Evolutionary conservation across 2,797 vertebrate genomes (phyloP).

Genomic region (Dromococcyx pavoninus): DNA sequence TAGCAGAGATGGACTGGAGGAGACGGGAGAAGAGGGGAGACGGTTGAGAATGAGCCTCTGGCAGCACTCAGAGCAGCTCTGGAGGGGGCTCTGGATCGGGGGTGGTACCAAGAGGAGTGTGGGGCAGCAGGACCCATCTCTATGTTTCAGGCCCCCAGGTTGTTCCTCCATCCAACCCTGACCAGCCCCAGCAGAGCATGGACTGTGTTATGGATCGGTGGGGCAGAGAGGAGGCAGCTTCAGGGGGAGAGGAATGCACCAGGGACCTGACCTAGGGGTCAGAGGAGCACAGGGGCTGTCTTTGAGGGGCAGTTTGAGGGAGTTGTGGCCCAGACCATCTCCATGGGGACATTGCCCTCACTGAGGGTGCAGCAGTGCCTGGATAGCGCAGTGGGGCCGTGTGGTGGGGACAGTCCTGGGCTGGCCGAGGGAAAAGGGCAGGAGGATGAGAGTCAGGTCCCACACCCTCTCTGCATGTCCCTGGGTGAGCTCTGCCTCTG

Average conservation of each 20-base stretch:
- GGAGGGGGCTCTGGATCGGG: not conserved
- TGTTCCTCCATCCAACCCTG: not conserved
- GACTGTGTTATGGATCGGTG: not conserved
- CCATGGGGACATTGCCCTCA: not conserved
- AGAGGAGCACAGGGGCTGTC: not conserved
- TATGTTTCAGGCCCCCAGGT: not conserved
- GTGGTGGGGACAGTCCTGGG: no score
- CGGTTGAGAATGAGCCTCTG: not conserved
- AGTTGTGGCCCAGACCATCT: not conserved
- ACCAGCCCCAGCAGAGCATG: not conserved
- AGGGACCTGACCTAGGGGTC: not conserved
- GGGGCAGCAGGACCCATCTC: not conserved
- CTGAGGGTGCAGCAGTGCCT: no score
- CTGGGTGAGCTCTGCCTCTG: not conserved
- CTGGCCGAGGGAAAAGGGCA: no score
- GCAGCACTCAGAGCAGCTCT: not conserved
- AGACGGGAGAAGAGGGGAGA: not conserved
- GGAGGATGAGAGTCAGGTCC: no score
- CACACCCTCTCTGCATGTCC: not conserved
- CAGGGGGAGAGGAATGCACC: not conserved
- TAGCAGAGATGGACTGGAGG: not conserved
- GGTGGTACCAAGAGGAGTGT: not conserved
- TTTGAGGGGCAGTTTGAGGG: not conserved
- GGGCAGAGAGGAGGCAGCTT: not conserved
- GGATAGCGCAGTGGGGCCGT: not conserved